Evolutionary conservation across 2,113 vertebrate genomes (phyloP).

Genomic region (Bufo gargarizans): DNA sequence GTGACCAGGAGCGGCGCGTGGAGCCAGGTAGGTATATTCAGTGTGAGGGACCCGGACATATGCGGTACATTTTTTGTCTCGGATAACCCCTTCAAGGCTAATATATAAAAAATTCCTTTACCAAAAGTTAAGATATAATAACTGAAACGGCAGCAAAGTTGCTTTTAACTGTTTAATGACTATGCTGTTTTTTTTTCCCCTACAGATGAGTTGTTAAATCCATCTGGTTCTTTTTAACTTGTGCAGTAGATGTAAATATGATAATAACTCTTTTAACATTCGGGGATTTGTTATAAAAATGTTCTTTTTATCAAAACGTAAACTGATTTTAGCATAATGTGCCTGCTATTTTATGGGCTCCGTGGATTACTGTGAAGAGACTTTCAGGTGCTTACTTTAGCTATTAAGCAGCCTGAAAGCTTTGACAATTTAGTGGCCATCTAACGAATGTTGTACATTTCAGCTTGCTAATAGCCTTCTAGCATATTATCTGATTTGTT

Average conservation of each 20-base stretch:
- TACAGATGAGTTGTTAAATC: background rate
- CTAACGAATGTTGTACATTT: constrained; percentile 24
- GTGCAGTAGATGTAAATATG: background rate
- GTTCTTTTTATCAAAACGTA: background rate
- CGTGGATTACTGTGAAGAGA: background rate
- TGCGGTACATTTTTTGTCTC: too few species aligned
- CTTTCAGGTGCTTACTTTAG: constrained; percentile 7
- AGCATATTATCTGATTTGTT: constrained; percentile 19
- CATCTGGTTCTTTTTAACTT: background rate
- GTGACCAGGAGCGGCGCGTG: too few species aligned
- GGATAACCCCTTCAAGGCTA: background rate
- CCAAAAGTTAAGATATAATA: background rate
- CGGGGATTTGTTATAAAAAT: constrained; percentile 3
- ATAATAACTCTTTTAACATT: constrained; percentile 13
- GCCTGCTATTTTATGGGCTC: background rate
- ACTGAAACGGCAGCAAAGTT: background rate
- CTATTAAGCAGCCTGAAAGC: constrained; percentile 13
- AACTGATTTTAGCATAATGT: constrained; percentile 25
- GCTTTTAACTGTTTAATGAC: background rate
- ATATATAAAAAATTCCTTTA: background rate
- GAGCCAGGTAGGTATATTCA: too few species aligned
- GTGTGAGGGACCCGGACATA: too few species aligned
- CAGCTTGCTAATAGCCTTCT: constrained; percentile 32
- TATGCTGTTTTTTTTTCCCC: background rate
- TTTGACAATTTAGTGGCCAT: constrained; percentile 16